Conservation (phyloP, 2,113 vertebrate species). For the Asarcornis scutulata region DNA sequence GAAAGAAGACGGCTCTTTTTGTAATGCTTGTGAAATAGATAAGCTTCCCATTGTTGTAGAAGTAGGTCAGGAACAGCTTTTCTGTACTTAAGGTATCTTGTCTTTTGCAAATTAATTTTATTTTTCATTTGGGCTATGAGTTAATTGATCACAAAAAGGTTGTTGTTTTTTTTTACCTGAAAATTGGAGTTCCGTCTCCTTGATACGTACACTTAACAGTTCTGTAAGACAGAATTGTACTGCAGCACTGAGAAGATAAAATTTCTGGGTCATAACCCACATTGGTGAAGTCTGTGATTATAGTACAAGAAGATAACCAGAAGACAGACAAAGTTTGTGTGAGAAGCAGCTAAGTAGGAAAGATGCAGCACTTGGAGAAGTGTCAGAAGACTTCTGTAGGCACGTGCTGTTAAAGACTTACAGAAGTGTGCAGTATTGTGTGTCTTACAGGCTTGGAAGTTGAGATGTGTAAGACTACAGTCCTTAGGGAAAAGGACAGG, state of each 20-base stretch:
- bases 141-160: neutral
- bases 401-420: neutral
- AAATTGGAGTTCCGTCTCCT: neutral
- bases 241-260: neutral
- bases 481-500: neutral
- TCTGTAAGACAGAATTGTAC: neutral
- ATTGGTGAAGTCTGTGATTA: neutral
- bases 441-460: neutral
- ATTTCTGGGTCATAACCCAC: neutral
- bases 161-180: neutral
- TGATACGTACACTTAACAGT: neutral
- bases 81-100: neutral
- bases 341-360: neutral
- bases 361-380: fast-evolving
- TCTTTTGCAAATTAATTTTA: neutral
- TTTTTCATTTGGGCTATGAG: neutral
- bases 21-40: neutral
- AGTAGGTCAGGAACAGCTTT: neutral
- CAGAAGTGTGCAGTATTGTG: neutral
- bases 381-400: neutral
- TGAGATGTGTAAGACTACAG: neutral
- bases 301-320: neutral
- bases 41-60: neutral
- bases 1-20: neutral
- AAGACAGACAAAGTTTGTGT: neutral